Evolutionary conservation across 2,888 invertebrate species (phyloP), one percentile per base, ranked within the genome.

Genomic region (Eristalinus aeneus): DNA sequence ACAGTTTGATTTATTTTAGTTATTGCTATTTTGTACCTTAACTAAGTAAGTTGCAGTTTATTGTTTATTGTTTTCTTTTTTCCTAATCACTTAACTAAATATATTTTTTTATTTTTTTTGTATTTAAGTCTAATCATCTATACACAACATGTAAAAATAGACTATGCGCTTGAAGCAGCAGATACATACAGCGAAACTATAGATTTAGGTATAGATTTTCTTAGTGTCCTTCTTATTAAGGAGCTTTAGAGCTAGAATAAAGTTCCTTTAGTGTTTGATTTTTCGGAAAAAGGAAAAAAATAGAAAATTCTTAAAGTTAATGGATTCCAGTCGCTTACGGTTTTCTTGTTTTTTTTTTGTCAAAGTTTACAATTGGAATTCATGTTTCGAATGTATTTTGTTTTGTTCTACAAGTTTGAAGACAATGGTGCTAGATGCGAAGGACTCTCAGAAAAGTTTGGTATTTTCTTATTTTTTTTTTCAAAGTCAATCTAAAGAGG

Each of bases 61-160:
- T 77, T 63, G 22, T 63, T 53, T n/a, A 71, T 36, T n/a, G 34
- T 65, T 10, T 60, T 60, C 22, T 8, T 72, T 63, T 60, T 46
- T 20, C 9, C 1, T 60, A 60, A 11, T 56, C 10, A n/a, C n/a
- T n/a, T n/a, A n/a, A n/a, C n/a, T n/a, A n/a, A n/a, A n/a, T 27
- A 12, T 23, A 56, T 2, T 23, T 46, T 56, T 56, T 54, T 4
- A 32, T 31, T 27, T 2, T 27, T 27, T 27, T 27, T 27, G 2
- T 5, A 27, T 27, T 27, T 67, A n/a, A 27, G 46, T 64, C 64
- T 54, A 60, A 58, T 27, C 20, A n/a, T 72, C 56, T 80, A 64
- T 78, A 65, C 64, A 85, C 85, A 85, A 85, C 81, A 81, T 85
- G 81, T 85, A 81, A 81, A 85, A 85, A 85, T 85, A 85, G 72